Conservation (phyloP, 2,797 vertebrate species). For the Streptopelia turtur region DNA sequence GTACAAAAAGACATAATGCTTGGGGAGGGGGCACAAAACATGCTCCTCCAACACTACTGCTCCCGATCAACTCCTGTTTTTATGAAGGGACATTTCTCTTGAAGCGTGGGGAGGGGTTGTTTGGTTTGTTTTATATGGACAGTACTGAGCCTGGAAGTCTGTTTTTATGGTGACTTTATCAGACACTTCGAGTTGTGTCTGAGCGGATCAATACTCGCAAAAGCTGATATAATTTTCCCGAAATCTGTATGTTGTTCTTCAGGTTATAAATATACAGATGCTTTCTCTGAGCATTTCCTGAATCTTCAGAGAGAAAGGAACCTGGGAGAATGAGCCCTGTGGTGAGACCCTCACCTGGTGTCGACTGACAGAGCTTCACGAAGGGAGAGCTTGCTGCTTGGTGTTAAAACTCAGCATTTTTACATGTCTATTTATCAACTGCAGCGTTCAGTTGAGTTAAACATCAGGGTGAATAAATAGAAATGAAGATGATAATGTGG, state of each 20-base stretch:
- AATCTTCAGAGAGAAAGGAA: neutral
- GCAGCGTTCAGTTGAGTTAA: neutral
- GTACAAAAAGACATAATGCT: neutral
- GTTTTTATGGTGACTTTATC: neutral
- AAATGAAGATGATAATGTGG: neutral
- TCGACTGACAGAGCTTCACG: neutral
- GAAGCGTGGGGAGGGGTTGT: rapidly evolving
- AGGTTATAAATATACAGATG: neutral
- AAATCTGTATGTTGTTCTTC: neutral
- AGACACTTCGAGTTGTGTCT: neutral
- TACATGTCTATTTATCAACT: neutral
- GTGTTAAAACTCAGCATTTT: neutral
- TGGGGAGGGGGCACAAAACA: neutral
- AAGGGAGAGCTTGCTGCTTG: neutral
- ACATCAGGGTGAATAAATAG: neutral
- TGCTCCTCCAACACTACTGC: no score
- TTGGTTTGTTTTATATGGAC: neutral
- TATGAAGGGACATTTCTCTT: neutral
- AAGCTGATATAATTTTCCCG: neutral
- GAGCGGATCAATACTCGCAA: neutral
- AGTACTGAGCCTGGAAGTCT: neutral
- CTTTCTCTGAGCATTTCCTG: neutral
- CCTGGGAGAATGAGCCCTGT: neutral
- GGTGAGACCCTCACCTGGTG: neutral
- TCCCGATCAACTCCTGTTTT: no score